Percentiles rank a stretch among this genome's conserved stretches.
These are phyloP conservation scores for Smutsia temminckii DNA, from an alignment of 2,797 vertebrate species.

Conservation along the genomic window DNA sequence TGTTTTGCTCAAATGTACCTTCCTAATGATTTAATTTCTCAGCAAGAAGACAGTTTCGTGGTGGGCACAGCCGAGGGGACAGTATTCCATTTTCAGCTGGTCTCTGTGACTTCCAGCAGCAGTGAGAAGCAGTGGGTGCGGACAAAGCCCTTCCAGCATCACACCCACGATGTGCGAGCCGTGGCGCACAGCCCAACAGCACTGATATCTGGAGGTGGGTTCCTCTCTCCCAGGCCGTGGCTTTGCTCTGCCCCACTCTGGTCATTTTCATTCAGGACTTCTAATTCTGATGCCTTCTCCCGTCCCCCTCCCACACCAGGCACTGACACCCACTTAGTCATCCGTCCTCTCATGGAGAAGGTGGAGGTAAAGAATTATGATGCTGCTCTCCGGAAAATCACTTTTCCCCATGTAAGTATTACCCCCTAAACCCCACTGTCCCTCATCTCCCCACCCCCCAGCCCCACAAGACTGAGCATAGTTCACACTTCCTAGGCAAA, in stretches of 20 bases:
- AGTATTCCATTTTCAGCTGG: constrained; percentile 92
- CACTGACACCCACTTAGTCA: constrained; percentile 93
- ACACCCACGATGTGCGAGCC: constrained; percentile 93
- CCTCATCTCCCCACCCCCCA: rapidly evolving
- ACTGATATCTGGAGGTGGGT: constrained; percentile 94
- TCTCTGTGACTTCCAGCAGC: constrained; percentile 84
- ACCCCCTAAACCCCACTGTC: rapidly evolving
- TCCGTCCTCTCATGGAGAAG: constrained; percentile 93
- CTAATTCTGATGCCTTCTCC: rapidly evolving
- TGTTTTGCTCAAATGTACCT: constrained; percentile 57
- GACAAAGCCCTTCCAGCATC: constrained; percentile 94
- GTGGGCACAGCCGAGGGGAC: constrained; percentile 94
- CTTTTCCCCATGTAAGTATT: constrained; percentile 93
- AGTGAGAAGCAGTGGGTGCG: constrained; percentile 90
- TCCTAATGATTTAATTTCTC: neutral
- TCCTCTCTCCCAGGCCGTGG: neutral
- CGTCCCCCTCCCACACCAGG: constrained; percentile 83
- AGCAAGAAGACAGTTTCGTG: constrained; percentile 93
- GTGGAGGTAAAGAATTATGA: constrained; percentile 89
- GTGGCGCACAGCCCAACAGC: constrained; percentile 89
- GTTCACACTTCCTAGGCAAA: neutral
- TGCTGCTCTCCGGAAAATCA: constrained; percentile 87
- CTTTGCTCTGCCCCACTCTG: neutral
- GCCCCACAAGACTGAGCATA: neutral
- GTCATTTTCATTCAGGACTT: neutral